phyloP scores from a whole-genome alignment of 2,113 vertebrate genomes.

The Mirza zaza region DNA sequence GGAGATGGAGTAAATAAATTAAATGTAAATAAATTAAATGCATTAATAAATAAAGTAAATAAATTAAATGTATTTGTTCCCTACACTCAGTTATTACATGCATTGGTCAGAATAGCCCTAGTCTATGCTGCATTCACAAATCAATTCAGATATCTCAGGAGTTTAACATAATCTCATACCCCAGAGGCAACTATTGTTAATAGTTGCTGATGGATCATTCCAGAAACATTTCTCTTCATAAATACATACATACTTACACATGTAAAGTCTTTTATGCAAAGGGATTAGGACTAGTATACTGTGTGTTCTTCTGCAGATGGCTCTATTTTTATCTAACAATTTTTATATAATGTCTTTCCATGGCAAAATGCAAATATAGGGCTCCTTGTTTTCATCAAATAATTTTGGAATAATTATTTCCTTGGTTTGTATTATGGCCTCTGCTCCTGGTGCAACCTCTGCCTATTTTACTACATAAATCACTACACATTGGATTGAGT shows the following conservation, averaged over 20 bases:
- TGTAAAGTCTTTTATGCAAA: neutral
- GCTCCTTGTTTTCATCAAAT: neutral
- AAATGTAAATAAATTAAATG: too few relatives aligned
- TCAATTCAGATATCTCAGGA: neutral
- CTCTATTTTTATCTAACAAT: neutral
- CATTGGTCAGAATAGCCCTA: neutral
- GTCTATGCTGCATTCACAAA: neutral
- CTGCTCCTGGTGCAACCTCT: neutral
- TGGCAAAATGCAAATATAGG: neutral
- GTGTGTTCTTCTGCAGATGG: fast-evolving
- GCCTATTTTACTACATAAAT: neutral
- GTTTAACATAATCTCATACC: neutral
- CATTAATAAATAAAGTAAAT: too few relatives aligned
- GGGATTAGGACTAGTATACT: too few relatives aligned
- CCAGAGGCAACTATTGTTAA: neutral
- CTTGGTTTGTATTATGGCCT: neutral
- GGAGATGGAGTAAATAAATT: neutral
- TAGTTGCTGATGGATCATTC: neutral
- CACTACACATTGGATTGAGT: neutral
- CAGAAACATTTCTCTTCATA: neutral
- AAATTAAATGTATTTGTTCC: neutral
- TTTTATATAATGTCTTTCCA: neutral
- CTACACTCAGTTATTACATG: neutral
- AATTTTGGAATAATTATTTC: neutral
- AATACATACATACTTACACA: neutral